A percentile compares a stretch with the other conserved stretches of the same genome.
Evolutionary conservation across 2,113 vertebrate species (phyloP).

Genomic region (Chauna torquata): DNA sequence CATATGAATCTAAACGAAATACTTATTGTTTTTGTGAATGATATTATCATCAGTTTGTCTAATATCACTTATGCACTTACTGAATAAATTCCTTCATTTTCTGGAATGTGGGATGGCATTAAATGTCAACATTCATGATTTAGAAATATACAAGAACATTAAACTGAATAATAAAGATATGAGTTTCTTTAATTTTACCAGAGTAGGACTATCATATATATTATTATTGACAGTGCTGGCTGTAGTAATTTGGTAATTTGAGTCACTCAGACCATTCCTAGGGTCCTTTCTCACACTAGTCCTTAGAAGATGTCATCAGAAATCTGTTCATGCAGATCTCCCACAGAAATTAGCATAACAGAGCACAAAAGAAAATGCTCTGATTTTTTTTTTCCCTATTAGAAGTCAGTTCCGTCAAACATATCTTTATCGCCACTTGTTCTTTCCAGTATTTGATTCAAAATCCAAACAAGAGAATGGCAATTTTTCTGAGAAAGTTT

Average conservation of each 20-base stretch:
- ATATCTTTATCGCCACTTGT: rapidly evolving
- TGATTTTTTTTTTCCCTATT: not conserved
- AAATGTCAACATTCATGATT: not conserved
- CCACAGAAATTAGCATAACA: not conserved
- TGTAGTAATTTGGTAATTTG: not conserved
- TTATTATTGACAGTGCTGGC: not conserved
- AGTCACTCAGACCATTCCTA: not conserved
- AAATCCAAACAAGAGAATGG: not conserved
- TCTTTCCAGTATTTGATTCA: not conserved
- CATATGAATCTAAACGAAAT: not conserved
- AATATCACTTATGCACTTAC: not conserved
- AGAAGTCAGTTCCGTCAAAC: not conserved
- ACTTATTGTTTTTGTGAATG: not conserved
- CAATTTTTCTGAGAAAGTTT: not conserved
- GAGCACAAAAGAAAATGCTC: not conserved
- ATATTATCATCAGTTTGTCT: not conserved
- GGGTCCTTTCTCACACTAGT: not conserved
- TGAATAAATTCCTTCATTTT: not conserved
- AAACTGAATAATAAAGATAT: not conserved
- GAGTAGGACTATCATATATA: not conserved
- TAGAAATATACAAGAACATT: not conserved
- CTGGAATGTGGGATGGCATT: not conserved
- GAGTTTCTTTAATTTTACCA: not conserved
- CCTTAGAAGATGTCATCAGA: not conserved
- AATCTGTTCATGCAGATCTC: not conserved